Conservation (phyloP, 2,888 invertebrate genomes). For the Lysandra bellargus region DNA sequence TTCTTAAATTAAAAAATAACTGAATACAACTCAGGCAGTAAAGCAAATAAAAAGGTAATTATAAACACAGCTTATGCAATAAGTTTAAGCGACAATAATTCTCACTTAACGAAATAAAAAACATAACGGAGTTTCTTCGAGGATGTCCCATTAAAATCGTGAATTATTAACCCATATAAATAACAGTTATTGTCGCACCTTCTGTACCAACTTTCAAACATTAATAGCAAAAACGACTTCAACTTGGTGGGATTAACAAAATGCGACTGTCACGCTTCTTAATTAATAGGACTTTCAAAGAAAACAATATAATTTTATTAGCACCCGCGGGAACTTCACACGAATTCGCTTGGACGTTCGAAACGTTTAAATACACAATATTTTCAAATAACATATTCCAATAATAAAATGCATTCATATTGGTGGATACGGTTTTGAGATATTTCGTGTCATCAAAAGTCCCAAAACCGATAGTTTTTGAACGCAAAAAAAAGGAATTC, state of each 20-base stretch:
- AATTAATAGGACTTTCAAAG: conserved; percentile 79
- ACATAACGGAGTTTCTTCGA: conserved; percentile 50
- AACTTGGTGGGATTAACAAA: conserved; percentile 75
- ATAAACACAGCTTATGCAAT: conserved; percentile 30
- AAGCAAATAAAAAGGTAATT: conserved; percentile 7
- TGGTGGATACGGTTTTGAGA: background rate
- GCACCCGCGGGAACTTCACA: conserved; percentile 57
- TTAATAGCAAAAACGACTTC: conserved; percentile 66
- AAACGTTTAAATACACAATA: too few relatives aligned
- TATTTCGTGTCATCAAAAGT: too few relatives aligned
- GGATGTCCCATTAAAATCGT: conserved; percentile 64
- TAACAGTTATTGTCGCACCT: conserved; percentile 71
- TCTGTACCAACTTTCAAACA: conserved; percentile 70
- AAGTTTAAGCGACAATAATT: conserved; percentile 47
- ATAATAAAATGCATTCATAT: background rate
- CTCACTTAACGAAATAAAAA: conserved; percentile 54
- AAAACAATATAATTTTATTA: conserved; percentile 80
- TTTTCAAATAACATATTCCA: too few relatives aligned
- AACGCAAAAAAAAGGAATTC: too few relatives aligned
- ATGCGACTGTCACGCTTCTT: conserved; percentile 73
- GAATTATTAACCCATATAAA: conserved; percentile 70
- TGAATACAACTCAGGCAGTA: background rate
- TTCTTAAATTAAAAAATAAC: background rate
- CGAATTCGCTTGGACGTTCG: conserved; percentile 32
- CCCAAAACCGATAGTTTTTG: too few relatives aligned